Evolutionary conservation across 2,888 invertebrate species (phyloP).

Genomic region (Sesamia inferens): DNA sequence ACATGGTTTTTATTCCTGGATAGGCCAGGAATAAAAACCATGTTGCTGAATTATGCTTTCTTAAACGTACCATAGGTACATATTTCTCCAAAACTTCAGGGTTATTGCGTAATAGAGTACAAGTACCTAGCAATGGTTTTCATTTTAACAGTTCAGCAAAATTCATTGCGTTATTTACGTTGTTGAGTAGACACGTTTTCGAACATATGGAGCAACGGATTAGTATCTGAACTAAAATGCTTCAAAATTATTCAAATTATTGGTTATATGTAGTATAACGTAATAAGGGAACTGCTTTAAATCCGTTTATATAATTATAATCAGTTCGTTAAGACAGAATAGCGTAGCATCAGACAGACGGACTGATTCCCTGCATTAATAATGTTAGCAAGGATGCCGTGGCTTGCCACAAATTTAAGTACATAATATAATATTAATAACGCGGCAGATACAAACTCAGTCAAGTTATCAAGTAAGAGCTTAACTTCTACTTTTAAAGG

Average conservation of each 20-base stretch:
- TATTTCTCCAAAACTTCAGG: too few species aligned
- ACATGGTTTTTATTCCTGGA: too few species aligned
- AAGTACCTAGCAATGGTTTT: too few species aligned
- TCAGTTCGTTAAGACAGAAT: background rate
- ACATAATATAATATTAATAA: slow-evolving; percentile 39
- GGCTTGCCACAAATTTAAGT: slow-evolving; percentile 29
- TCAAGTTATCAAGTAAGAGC: slow-evolving; percentile 17
- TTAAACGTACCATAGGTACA: background rate
- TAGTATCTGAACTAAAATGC: too few species aligned
- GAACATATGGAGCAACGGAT: too few species aligned
- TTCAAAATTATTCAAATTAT: too few species aligned
- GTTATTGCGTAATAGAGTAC: too few species aligned
- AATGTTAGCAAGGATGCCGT: slow-evolving; percentile 29
- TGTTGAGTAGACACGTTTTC: too few species aligned
- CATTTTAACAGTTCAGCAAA: too few species aligned
- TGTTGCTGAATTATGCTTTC: background rate
- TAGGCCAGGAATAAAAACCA: background rate
- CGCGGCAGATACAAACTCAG: slow-evolving; percentile 5
- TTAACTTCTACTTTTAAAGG: background rate
- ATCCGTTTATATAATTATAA: background rate
- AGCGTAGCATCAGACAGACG: slow-evolving; percentile 1
- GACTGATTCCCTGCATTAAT: slow-evolving; percentile 9
- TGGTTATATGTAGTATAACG: too few species aligned
- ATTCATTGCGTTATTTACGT: too few species aligned
- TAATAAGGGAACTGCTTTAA: too few species aligned